Evolutionary conservation across 2,797 vertebrate genomes (phyloP).

Genomic region (Artibeus jamaicensis): DNA sequence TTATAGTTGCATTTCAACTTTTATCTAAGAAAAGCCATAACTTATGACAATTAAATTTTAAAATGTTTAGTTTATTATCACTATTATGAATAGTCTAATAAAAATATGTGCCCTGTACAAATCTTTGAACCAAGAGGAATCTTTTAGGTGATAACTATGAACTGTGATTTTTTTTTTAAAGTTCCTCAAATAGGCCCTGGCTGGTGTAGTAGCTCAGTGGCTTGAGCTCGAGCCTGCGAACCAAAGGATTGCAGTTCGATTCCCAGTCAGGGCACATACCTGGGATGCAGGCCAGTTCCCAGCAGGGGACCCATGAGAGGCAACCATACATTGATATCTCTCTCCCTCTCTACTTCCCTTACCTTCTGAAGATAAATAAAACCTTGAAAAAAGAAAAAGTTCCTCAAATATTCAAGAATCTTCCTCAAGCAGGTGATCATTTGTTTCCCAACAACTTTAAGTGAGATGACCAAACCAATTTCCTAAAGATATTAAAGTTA

Average conservation of each 20-base stretch:
- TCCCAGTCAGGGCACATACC: no score
- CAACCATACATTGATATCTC: no score
- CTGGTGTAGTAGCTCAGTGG: no score
- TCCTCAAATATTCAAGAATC: not conserved
- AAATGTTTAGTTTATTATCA: not conserved
- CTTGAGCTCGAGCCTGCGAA: no score
- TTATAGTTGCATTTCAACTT: not conserved
- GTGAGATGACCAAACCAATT: not conserved
- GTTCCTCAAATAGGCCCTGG: not conserved
- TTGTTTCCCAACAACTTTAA: not conserved
- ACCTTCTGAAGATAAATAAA: no score
- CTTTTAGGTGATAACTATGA: not conserved
- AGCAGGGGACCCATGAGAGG: no score
- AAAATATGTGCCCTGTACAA: not conserved
- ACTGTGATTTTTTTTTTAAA: conserved; percentile 2
- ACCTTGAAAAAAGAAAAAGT: not conserved
- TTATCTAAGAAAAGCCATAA: not conserved
- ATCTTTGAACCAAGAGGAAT: not conserved
- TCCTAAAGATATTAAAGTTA: not conserved
- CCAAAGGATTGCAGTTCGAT: no score
- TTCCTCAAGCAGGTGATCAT: not conserved
- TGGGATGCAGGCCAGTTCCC: no score
- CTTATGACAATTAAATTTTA: not conserved
- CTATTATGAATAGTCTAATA: not conserved
- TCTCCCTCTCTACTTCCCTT: no score